Evolutionary conservation across 2,888 invertebrate genomes (phyloP).

Genomic region (Venustoraphidia nigricollis): DNA sequence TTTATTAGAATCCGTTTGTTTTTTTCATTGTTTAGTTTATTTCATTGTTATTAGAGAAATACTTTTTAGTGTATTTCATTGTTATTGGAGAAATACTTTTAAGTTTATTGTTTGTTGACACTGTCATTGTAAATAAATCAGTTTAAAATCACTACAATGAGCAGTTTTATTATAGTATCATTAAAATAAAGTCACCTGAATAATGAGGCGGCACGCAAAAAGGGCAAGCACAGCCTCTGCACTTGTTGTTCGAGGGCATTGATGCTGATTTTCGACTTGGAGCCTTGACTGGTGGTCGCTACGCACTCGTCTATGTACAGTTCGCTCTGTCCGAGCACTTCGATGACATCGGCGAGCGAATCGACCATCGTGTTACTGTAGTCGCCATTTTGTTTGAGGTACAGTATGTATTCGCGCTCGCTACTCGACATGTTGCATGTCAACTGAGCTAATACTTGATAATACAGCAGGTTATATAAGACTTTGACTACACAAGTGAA

Average conservation of each 20-base stretch:
- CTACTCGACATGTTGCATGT: slow-evolving; percentile 49
- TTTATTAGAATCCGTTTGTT: no score
- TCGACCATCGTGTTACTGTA: slow-evolving; percentile 20
- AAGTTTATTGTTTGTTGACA: no score
- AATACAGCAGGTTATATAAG: slow-evolving; percentile 76
- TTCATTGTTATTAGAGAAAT: no score
- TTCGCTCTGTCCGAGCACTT: slow-evolving; percentile 35
- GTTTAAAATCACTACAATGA: no score
- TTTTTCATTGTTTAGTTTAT: no score
- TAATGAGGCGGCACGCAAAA: slow-evolving; percentile 67
- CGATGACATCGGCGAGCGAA: slow-evolving; percentile 29
- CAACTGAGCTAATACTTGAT: slow-evolving; percentile 74
- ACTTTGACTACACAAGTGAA: slow-evolving; percentile 77
- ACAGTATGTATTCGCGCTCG: slow-evolving; percentile 39
- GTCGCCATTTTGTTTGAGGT: slow-evolving; percentile 22
- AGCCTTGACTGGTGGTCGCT: slow-evolving; percentile 9
- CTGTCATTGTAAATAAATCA: no score
- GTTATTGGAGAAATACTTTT: no score
- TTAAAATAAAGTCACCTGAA: slow-evolving; percentile 27
- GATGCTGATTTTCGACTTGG: slow-evolving; percentile 23
- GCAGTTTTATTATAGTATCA: no score
- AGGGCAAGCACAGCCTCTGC: slow-evolving; percentile 68
- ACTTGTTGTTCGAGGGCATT: slow-evolving; percentile 34
- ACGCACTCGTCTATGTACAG: slow-evolving; percentile 42
- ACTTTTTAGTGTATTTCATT: no score